Conservation (phyloP, 2,888 invertebrate genomes). For the Sarcophaga rosellei region DNA sequence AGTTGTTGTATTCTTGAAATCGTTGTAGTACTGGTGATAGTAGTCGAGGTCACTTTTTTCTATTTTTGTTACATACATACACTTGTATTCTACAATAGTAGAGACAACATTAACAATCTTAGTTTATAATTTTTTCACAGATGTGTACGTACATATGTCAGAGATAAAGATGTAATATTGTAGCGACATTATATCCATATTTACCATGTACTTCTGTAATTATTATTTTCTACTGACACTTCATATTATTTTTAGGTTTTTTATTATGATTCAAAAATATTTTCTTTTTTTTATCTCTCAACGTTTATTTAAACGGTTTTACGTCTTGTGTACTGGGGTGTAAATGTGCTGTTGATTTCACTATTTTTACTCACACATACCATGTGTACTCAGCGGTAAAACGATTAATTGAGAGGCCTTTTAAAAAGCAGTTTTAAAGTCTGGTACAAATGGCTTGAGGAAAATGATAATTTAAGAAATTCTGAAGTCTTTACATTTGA, state of each 20-base stretch:
- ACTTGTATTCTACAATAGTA: too few relatives aligned
- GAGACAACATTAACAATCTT: too few relatives aligned
- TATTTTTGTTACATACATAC: background rate
- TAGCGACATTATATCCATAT: background rate
- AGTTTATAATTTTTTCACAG: too few relatives aligned
- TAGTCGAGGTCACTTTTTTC: background rate
- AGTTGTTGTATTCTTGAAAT: constrained; percentile 6
- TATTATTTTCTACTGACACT: background rate
- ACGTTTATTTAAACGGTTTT: constrained; percentile 58
- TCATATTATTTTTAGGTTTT: constrained; percentile 8
- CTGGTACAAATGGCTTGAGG: too few relatives aligned
- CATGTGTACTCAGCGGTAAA: too few relatives aligned
- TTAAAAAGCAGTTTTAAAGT: too few relatives aligned
- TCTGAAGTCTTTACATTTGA: constrained; percentile 12
- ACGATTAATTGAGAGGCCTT: too few relatives aligned
- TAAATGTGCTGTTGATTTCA: constrained; percentile 16
- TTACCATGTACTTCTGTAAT: background rate
- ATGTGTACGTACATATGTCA: background rate
- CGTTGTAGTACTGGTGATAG: constrained; percentile 22
- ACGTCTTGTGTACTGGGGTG: constrained; percentile 22
- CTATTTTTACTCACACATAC: background rate
- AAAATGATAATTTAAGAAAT: background rate
- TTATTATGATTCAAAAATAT: background rate
- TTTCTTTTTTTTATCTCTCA: constrained; percentile 62
- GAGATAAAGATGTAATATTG: background rate